phyloP scores from a whole-genome alignment of 2,113 vertebrate genomes.

The Aegypius monachus region DNA sequence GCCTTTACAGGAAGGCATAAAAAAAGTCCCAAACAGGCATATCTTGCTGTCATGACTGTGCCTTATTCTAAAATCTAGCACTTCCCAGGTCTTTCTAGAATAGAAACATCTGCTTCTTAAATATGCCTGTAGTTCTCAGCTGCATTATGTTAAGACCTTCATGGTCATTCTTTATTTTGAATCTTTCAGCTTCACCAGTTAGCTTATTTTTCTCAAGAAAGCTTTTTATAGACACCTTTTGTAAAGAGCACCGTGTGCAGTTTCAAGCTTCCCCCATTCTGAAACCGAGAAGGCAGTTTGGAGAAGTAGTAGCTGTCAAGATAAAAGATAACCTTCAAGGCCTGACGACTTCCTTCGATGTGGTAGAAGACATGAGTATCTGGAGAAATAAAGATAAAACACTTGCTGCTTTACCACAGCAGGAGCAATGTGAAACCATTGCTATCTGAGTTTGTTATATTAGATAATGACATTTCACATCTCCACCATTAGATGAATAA shows the following conservation, averaged over 20 bases:
- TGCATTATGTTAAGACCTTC: neutral
- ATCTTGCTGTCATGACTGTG: neutral
- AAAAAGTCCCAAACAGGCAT: neutral
- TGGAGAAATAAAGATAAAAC: conserved; percentile 67
- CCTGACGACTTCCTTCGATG: conserved; percentile 93
- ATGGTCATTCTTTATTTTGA: neutral
- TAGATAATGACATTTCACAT: neutral
- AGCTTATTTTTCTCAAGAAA: conserved; percentile 23
- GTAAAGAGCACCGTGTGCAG: conserved; percentile 92
- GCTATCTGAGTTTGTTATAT: neutral
- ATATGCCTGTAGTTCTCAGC: neutral
- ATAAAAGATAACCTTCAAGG: conserved; percentile 87
- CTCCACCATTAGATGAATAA: neutral
- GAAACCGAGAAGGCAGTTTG: conserved; percentile 89
- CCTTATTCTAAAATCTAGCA: neutral
- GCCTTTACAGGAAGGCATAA: neutral
- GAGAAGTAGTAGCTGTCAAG: conserved; percentile 95
- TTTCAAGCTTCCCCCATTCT: conserved; percentile 89
- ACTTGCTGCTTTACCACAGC: neutral
- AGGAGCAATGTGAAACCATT: neutral
- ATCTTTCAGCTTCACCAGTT: neutral
- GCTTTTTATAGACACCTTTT: conserved; percentile 76
- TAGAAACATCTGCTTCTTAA: neutral
- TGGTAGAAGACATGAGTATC: conserved; percentile 91
- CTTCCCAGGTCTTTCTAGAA: neutral